Percentiles rank a stretch among this genome's conserved stretches.
Evolutionary conservation across 1,140 invertebrate species (phyloP).

Genomic region (Trinorchestia longiramus): DNA sequence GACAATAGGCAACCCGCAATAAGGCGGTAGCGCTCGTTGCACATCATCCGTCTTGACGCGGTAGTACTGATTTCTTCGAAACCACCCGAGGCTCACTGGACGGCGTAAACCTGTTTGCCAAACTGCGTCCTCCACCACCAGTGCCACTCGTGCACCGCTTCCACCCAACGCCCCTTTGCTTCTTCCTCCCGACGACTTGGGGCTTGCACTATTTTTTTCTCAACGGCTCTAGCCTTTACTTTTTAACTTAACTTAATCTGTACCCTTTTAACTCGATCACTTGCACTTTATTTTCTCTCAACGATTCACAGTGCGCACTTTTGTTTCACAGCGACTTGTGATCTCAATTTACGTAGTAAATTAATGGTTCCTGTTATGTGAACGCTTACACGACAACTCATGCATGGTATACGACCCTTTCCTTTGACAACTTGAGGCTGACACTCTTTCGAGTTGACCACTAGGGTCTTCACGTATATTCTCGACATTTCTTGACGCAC

Average conservation of each 20-base stretch:
- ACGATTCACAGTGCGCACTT: neutral
- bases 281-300: neutral
- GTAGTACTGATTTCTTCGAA: conserved; percentile 48
- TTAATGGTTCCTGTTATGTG: neutral
- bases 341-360: neutral
- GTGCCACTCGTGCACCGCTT: neutral
- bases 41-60: neutral
- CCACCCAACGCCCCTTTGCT: neutral
- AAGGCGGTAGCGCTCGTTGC: neutral
- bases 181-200: neutral
- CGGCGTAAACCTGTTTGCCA: conserved; percentile 26
- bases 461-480: neutral
- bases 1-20: neutral
- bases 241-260: neutral
- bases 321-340: neutral
- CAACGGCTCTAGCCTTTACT: neutral
- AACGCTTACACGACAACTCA: neutral
- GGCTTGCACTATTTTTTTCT: neutral
- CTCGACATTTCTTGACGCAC: neutral
- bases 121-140: neutral
- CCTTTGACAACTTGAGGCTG: neutral
- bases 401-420: neutral
- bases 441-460: neutral
- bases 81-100: neutral
- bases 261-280: neutral